Evolutionary conservation across 2,113 vertebrate genomes (phyloP).

Genomic region (Peucedramus taeniatus): DNA sequence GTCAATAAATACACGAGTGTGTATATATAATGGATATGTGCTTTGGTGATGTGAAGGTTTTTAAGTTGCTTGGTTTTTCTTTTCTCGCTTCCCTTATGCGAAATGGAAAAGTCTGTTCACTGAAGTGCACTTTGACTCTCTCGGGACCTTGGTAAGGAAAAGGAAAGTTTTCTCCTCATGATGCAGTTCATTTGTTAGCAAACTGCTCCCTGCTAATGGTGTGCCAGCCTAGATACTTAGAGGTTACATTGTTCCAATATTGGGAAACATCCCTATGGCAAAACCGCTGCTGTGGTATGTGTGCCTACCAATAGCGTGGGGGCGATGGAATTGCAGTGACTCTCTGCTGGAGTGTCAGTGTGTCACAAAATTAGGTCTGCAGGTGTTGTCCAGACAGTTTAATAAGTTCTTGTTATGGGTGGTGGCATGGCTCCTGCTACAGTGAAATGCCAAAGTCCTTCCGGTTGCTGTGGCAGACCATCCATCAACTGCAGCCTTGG

Average conservation of each 20-base stretch:
- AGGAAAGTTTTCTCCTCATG: background rate
- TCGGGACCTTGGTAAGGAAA: background rate
- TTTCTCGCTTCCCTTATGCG: background rate
- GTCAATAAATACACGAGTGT: background rate
- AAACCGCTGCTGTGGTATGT: background rate
- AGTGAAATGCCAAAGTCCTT: background rate
- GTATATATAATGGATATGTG: background rate
- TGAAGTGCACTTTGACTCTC: background rate
- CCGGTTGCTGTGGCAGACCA: background rate
- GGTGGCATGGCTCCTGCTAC: background rate
- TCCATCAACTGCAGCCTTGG: background rate
- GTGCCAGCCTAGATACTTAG: background rate
- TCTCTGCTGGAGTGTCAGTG: background rate
- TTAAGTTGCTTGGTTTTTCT: background rate
- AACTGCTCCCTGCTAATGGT: background rate
- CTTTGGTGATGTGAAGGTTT: background rate
- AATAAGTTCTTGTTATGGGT: background rate
- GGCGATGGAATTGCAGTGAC: fast-evolving
- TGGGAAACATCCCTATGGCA: background rate
- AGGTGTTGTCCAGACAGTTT: background rate
- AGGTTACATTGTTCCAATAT: background rate
- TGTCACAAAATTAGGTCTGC: background rate
- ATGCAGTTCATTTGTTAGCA: background rate
- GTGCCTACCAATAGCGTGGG: background rate
- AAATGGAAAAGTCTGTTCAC: background rate